phyloP scores from a whole-genome alignment of 2,797 vertebrate species.

The Emys orbicularis region DNA sequence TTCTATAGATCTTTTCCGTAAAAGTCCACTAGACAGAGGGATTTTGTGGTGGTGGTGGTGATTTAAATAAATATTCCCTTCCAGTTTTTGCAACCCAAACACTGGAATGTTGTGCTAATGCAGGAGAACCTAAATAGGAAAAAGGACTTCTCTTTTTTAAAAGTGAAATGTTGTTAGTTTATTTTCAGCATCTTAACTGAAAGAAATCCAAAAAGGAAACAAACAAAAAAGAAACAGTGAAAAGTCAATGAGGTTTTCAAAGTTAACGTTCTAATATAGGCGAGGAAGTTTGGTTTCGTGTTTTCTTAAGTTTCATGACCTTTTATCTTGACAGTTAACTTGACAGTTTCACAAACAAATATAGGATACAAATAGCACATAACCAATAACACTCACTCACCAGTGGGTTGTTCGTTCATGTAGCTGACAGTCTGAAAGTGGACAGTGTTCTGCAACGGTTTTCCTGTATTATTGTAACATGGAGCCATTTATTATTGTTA shows the following conservation, averaged over 20 bases:
- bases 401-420: not conserved
- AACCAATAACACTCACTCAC: not conserved
- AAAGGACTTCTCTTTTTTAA: not conserved
- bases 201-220: not conserved
- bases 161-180: constrained; percentile 4
- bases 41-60: not conserved
- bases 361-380: not conserved
- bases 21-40: not conserved
- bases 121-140: not conserved
- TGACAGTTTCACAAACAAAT: not conserved
- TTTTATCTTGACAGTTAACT: constrained; percentile 33
- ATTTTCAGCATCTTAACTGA: not conserved
- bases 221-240: not conserved
- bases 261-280: not conserved
- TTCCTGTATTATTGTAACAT: constrained; percentile 9
- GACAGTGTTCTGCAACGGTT: not conserved
- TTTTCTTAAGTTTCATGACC: not conserved
- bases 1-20: constrained; percentile 15
- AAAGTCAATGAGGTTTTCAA: not conserved
- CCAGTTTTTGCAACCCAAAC: not conserved
- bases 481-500: not conserved
- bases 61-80: constrained; percentile 44
- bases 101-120: not conserved
- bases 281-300: not conserved
- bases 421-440: not conserved